phyloP scores from a whole-genome alignment of 30 jellyfish, hydroid and myxozoan species.

The Mastigias papua region DNA sequence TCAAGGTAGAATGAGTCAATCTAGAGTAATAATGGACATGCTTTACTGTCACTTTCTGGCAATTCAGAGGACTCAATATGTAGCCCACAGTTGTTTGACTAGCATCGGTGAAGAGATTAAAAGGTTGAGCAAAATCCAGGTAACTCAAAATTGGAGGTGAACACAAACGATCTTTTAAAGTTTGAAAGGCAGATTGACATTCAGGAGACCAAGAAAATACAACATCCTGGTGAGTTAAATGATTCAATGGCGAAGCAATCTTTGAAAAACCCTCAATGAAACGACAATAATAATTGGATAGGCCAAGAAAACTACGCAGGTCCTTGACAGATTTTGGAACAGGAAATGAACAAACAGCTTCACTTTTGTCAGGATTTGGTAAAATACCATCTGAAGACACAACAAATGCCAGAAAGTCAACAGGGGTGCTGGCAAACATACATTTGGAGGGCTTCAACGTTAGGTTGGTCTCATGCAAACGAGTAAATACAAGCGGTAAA shows the following conservation, averaged over 20 bases:
- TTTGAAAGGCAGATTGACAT: constrained; percentile 34
- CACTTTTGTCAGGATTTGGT: constrained; percentile 63
- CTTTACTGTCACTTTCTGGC: constrained; percentile 11
- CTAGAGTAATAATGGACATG: constrained; percentile 17
- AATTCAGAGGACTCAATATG: constrained; percentile 25
- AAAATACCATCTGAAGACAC: constrained; percentile 67
- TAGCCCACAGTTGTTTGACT: constrained; percentile 53
- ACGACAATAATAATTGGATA: constrained; percentile 47
- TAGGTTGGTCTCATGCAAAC: constrained; percentile 61
- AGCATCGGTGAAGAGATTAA: constrained; percentile 63
- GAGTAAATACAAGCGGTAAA: constrained; percentile 42
- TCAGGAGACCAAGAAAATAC: constrained; percentile 26
- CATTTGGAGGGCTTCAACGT: constrained; percentile 71
- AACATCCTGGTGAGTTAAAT: constrained; percentile 16
- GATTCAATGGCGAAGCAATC: constrained; percentile 50
- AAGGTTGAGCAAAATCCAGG: constrained; percentile 52
- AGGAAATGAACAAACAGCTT: constrained; percentile 24
- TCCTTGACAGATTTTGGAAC: constrained; percentile 40
- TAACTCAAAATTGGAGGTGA: constrained; percentile 57
- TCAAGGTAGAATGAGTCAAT: constrained; percentile 20
- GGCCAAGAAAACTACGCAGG: constrained; percentile 1
- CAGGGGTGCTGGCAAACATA: constrained; percentile 45
- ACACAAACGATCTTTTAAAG: constrained; percentile 10
- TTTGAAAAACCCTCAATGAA: constrained; percentile 41
- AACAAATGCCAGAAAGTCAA: constrained; percentile 63